Conservation (phyloP, 2,797 vertebrate genomes). For the Arnoldichthys spilopterus region DNA sequence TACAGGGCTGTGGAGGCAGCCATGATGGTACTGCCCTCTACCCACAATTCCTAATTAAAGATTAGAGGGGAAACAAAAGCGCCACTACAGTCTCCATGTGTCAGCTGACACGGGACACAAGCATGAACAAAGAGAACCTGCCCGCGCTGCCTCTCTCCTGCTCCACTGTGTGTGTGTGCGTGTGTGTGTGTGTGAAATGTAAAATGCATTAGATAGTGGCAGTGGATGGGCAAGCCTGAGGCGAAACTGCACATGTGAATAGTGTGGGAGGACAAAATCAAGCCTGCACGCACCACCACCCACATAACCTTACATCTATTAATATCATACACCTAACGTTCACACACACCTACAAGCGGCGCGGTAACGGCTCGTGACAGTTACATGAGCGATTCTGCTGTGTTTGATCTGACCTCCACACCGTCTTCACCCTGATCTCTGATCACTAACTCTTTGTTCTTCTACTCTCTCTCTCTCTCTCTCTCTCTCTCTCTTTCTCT, state of each 20-base stretch:
- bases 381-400: constrained; percentile 35
- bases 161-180: constrained; percentile 35
- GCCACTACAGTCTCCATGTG: constrained; percentile 67
- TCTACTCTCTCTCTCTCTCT: neutral
- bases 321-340: constrained; percentile 65
- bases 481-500: neutral
- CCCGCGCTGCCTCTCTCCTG: constrained; percentile 33
- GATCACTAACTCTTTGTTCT: constrained; percentile 38
- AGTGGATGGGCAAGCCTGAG: constrained; percentile 78
- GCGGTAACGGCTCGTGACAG: constrained; percentile 56
- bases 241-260: constrained; percentile 71
- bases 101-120: constrained; percentile 67
- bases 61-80: constrained; percentile 68
- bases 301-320: constrained; percentile 77
- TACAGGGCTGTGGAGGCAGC: constrained; percentile 32
- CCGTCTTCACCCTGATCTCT: constrained; percentile 29
- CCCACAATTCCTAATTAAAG: constrained; percentile 73
- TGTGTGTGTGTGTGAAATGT: constrained; percentile 73
- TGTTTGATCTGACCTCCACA: constrained; percentile 38
- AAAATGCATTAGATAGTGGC: constrained; percentile 79
- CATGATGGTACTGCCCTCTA: constrained; percentile 57
- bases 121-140: constrained; percentile 60
- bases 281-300: constrained; percentile 27
- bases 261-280: constrained; percentile 76
- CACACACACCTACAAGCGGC: constrained; percentile 59